Conservation (phyloP, 2,888 invertebrate species). For the Acanthosepion lycidas region DNA sequence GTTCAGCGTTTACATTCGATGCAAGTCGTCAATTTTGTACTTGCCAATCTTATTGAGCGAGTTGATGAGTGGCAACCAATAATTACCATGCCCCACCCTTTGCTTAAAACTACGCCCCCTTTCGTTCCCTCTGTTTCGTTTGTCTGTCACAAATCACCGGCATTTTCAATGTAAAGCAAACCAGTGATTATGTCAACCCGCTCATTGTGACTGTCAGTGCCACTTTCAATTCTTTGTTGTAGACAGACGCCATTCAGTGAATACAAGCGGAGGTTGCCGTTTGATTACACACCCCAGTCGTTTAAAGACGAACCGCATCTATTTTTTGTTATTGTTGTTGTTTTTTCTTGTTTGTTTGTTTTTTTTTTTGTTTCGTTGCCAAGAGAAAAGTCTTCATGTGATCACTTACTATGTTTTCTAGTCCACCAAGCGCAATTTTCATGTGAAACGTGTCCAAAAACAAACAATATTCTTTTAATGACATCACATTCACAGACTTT, state of each 20-base stretch:
- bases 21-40: neutral
- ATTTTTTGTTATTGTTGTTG: neutral
- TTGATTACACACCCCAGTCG: constrained; percentile 33
- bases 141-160: neutral
- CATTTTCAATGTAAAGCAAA: neutral
- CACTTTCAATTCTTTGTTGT: neutral
- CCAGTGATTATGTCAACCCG: constrained; percentile 8
- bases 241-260: constrained; percentile 12
- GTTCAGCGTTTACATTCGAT: neutral
- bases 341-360: neutral
- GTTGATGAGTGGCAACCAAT: neutral
- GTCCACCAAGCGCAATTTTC: neutral
- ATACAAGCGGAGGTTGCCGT: neutral
- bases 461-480: neutral
- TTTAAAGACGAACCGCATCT: neutral
- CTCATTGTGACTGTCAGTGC: constrained; percentile 18
- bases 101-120: neutral
- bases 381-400: neutral
- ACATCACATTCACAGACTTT: neutral
- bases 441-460: neutral
- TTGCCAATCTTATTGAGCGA: constrained; percentile 20
- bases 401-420: neutral
- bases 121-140: neutral
- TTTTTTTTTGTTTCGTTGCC: neutral
- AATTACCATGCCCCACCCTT: constrained; percentile 2